Base-by-base conservation (phyloP, 2,797 vertebrate species). In the Acanthis flammea region DNA sequence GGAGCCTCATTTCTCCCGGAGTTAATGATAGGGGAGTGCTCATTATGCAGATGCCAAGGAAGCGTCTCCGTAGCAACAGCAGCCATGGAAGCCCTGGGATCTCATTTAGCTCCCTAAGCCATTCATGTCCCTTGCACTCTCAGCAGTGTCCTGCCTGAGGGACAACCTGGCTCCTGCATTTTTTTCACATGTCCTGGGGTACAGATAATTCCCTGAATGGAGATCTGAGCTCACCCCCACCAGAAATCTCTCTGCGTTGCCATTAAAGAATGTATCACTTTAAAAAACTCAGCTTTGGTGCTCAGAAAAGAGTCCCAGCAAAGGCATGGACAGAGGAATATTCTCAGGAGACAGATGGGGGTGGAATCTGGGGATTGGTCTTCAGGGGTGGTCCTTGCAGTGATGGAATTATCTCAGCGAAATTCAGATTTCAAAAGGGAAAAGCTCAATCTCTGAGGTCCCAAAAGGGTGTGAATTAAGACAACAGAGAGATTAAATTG, bases 1-100 rank as follows among this genome's bases (percentile, higher is more conserved):
- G 82, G 63, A 95, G 72, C 39, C 75, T 86, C 54, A 42, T 94
- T 97, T 91, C 75, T 54, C 24, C 88, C 53, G 23, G 82, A 92
- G 63, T 86, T 93, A 86, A 95, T 94, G 86, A 30, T 5, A 89
- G 41, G 81, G 93, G 84, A 89, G 65, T 42, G 35, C 53, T 92
- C 50, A 6, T 76, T 54, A 53, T 83, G 79, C 63, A 86, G 75
- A 93, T 77, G 82, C 90, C 45, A n/a, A 15, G 50, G 70, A 92
- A 90, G 86, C 61, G 51, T 96, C 88, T 92, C 96, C 90, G 2
- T 94, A 58, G 95, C 95, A 97, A 96, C 96, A 51, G 86, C 81
- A 96, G 54, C 81, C 65, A 35, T 68, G 81, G 86, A 93, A 89
- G 88, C 27, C 9, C 35, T 65, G 6, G 25, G 28, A 58, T 86